A percentile compares a stretch with the other conserved stretches of the same genome.
Conservation (phyloP, 2,113 vertebrate species). For the Paradisaea rubra region DNA sequence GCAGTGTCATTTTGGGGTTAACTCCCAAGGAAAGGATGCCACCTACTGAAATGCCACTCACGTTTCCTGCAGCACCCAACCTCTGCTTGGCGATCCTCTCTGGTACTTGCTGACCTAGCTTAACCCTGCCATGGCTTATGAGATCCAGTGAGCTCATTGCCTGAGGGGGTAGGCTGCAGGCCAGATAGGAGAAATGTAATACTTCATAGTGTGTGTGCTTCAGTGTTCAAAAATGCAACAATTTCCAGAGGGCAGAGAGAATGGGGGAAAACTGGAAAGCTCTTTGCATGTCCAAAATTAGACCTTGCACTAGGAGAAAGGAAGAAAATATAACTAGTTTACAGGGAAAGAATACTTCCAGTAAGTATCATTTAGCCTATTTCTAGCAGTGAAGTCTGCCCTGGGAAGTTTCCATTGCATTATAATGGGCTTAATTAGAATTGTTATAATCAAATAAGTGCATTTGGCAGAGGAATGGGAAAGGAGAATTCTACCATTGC, state of each 20-base stretch:
- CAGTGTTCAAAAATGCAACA: background rate
- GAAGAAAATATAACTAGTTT: background rate
- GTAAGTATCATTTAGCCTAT: background rate
- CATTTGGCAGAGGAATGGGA: background rate
- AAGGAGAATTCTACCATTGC: background rate
- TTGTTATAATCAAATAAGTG: background rate
- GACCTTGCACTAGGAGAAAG: background rate
- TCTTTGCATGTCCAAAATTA: background rate
- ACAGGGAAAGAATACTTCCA: background rate
- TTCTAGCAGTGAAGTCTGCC: background rate
- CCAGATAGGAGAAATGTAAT: slow-evolving; percentile 59
- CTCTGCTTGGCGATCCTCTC: slow-evolving; percentile 13
- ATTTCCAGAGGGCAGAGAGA: background rate
- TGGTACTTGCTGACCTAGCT: background rate
- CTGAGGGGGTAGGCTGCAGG: slow-evolving; percentile 33
- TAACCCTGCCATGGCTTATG: slow-evolving; percentile 21
- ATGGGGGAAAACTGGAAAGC: background rate
- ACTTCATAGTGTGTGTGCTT: slow-evolving; percentile 11
- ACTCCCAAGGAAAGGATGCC: slow-evolving; percentile 3
- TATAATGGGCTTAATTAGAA: background rate
- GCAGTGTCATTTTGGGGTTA: background rate
- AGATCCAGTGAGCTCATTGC: slow-evolving; percentile 42
- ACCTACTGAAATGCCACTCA: background rate
- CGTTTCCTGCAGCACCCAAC: background rate
- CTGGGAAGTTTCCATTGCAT: background rate